Base-by-base conservation (phyloP, 2,797 vertebrate species). In the Chloroceryle amazona region DNA sequence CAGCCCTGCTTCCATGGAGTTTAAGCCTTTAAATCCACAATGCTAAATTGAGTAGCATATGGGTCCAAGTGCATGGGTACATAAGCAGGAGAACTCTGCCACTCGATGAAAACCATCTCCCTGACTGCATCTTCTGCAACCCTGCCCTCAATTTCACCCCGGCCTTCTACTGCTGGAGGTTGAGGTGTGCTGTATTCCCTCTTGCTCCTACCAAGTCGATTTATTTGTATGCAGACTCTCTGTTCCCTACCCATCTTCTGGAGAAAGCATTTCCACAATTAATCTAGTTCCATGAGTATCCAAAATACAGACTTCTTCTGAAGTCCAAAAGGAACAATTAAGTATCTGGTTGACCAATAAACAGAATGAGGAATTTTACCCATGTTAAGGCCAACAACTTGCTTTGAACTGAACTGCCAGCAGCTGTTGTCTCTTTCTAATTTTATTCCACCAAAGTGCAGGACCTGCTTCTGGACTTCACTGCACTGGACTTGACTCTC, bases 361-460 rank as follows among this genome's bases (percentile, higher is more conserved):
- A 62, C 4, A 41, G 25, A 63, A 54, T 8, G 13, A 20, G 26
- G 20, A 44, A 66, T 80, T 86, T 86, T 73, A 62, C 10, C 5
- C 23, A 28, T 29, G 20, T 61, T 44, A 65, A 82, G n/a, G 71
- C 7, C 33, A 89, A 55, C 4, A 54, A 70, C 11, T 73, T 63
- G 31, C 51, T 74, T 54, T 74, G 66, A 73, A 54, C 25, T 22
- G 28, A 67, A 31, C 22, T 39, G 25, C 35, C 14, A 63, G 37
- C 13, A 70, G 51, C 1, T 1, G n/a, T 44, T 1, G 0, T 22
- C 35, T 73, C 20, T 41, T 41, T 41, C 6, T 47, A 47, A 47
- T 73, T 70, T 26, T 73, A 39, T 22, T 66, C 74, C 46, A 47
- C 21, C 46, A 47, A 47, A 47, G 11, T 73, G 44, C 17, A 35